Percentiles rank a stretch among this genome's conserved stretches.
phyloP scores from a whole-genome alignment of 2,888 invertebrate genomes.

The Athrips mouffetella region DNA sequence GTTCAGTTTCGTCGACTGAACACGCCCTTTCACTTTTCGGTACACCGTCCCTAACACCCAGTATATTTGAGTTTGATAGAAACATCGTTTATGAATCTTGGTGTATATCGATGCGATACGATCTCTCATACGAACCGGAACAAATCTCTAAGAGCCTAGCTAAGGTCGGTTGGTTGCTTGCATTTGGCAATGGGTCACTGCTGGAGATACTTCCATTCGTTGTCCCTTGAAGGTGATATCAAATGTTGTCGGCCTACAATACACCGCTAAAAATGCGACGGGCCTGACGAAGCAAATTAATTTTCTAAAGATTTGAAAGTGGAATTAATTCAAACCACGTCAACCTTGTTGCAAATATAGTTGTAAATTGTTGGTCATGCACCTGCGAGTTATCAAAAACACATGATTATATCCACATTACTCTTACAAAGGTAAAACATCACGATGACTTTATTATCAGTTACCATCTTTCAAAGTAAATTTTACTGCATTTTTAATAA shows the following conservation, averaged over 20 bases:
- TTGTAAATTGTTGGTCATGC: neutral
- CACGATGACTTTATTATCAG: neutral
- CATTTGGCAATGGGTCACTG: conserved; percentile 53
- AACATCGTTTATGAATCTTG: conserved; percentile 7
- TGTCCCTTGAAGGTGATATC: conserved; percentile 38
- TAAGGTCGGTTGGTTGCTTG: conserved; percentile 45
- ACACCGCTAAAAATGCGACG: neutral
- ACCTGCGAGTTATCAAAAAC: neutral
- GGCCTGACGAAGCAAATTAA: no score
- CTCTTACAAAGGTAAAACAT: neutral
- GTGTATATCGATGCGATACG: conserved; percentile 25
- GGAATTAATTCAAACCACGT: neutral
- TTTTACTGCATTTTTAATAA: no score
- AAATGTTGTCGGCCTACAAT: conserved; percentile 32
- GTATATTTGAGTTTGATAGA: no score
- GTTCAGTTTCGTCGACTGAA: no score
- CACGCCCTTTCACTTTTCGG: no score
- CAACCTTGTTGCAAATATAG: neutral
- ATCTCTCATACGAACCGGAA: conserved; percentile 41
- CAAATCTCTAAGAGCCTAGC: conserved; percentile 47
- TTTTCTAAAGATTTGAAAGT: neutral
- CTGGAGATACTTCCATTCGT: conserved; percentile 44
- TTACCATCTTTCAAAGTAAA: no score
- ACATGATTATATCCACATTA: neutral
- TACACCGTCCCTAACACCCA: no score